phyloP scores from a whole-genome alignment of 2,888 invertebrate species.

The Leptarthrus brevirostris region DNA sequence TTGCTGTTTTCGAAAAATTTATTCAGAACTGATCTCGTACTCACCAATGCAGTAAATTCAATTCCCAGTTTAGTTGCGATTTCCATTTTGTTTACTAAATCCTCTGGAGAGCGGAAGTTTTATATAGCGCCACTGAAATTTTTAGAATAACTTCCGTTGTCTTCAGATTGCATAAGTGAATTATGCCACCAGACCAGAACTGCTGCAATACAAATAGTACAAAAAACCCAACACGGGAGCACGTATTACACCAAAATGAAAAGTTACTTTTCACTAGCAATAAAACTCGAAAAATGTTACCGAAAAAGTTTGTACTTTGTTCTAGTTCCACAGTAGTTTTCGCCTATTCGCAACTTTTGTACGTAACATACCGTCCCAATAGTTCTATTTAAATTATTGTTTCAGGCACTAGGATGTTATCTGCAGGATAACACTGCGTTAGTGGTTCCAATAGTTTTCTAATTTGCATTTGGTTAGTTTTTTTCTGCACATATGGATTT shows the following conservation, averaged over 20 bases:
- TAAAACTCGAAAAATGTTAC: conserved; percentile 25
- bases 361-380: conserved; percentile 24
- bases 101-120: background rate
- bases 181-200: conserved; percentile 10
- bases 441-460: background rate
- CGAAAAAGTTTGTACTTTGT: conserved; percentile 1
- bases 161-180: background rate
- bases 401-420: background rate
- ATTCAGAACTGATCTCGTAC: too few relatives aligned
- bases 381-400: conserved; percentile 11
- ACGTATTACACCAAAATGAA: conserved; percentile 20
- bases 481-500: background rate
- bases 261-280: conserved; percentile 30
- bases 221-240: conserved; percentile 8
- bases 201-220: conserved; percentile 11
- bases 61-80: background rate
- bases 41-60: background rate
- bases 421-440: background rate
- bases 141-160: background rate
- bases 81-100: background rate
- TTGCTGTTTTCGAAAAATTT: too few relatives aligned
- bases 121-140: background rate
- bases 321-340: conserved; percentile 11
- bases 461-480: conserved; percentile 6
- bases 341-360: conserved; percentile 7